Base-by-base conservation (phyloP, 2,888 invertebrate genomes). In the Pandemis cinnamomeana region DNA sequence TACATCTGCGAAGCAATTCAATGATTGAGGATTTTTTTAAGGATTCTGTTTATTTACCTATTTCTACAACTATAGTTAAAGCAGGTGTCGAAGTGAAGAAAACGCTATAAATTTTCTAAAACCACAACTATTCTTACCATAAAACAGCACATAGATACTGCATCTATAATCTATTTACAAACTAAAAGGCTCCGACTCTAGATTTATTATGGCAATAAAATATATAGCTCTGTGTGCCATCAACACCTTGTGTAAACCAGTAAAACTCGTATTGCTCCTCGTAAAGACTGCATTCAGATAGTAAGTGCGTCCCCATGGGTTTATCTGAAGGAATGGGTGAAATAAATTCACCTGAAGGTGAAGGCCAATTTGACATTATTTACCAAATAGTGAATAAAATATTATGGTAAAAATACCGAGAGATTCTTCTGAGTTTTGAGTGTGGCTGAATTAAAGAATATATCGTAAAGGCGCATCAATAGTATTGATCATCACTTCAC, bases 191-290 rank as follows among this genome's bases (percentile, higher is more conserved):
- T 20, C n/a, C 71, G 64, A 44, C 53, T 53, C 41, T 20, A 46
- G 64, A 71, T 71, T 71, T 71, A 71, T 71, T 36, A 66, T 53
- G 15, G 58, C 58, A 44, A 71, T 71, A 71, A 71, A 71, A 71
- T 71, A 71, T 64, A 71, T 58, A 58, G 44, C 42, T 41, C 64
- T 27, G 51, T 63, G 71, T 46, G 46, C 71, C 41, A 71, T 71
- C 71, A 71, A 71, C 71, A 71, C 71, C 64, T 71, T 58, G 64
- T 44, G 71, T 44, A 64, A 63, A 71, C 71, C 64, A 64, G 46
- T 70, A 70, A 70, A 70, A 71, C 46, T 64, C 58, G 42, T 55
- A 71, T 64, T 11, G 44, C 55, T 11, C 48, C 55, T 71, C 71
- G 71, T 71, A 71, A 71, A 71, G 64, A 55, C 44, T 71, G 53